Conservation (phyloP, 2,888 invertebrate genomes). For the Pseudeuparius sepicola region DNA sequence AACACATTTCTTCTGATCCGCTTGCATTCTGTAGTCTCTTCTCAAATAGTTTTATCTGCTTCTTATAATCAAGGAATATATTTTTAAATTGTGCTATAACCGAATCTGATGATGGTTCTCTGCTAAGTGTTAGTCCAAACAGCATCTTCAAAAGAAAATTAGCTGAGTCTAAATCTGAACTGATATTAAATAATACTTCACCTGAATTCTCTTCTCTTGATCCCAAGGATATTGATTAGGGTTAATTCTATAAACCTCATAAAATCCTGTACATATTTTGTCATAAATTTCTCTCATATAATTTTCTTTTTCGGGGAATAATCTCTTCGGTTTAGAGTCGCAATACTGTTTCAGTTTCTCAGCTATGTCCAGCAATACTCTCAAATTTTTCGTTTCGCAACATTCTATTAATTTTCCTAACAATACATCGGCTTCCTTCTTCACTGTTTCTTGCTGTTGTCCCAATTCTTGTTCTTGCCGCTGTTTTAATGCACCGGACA, state of each 20-base stretch:
- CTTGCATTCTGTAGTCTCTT: constrained; percentile 30
- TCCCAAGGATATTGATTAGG: constrained; percentile 24
- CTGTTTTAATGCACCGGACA: constrained; percentile 30
- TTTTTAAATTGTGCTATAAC: constrained; percentile 32
- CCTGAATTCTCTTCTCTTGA: constrained; percentile 31
- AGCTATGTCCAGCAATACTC: constrained; percentile 28
- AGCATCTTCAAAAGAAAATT: too few relatives aligned
- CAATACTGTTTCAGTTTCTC: constrained; percentile 39
- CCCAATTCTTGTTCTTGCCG: constrained; percentile 32
- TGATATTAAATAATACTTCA: too few relatives aligned
- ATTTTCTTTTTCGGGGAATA: constrained; percentile 36
- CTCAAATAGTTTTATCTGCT: constrained; percentile 30
- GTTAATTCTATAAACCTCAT: constrained; percentile 38
- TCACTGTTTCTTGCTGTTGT: constrained; percentile 31
- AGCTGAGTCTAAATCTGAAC: too few relatives aligned
- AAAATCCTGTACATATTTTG: constrained; percentile 37
- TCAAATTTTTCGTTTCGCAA: constrained; percentile 25
- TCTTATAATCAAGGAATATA: constrained; percentile 31
- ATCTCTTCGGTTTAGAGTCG: constrained; percentile 34
- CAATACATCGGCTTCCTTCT: constrained; percentile 36
- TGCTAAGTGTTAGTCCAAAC: constrained; percentile 32
- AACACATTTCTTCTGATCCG: constrained; percentile 40
- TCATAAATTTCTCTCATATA: constrained; percentile 38
- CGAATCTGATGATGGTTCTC: constrained; percentile 35
- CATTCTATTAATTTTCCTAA: constrained; percentile 32